These are phyloP conservation scores for Pao palembangensis DNA, from an alignment of 2,113 vertebrate genomes.

Conservation along the genomic window DNA sequence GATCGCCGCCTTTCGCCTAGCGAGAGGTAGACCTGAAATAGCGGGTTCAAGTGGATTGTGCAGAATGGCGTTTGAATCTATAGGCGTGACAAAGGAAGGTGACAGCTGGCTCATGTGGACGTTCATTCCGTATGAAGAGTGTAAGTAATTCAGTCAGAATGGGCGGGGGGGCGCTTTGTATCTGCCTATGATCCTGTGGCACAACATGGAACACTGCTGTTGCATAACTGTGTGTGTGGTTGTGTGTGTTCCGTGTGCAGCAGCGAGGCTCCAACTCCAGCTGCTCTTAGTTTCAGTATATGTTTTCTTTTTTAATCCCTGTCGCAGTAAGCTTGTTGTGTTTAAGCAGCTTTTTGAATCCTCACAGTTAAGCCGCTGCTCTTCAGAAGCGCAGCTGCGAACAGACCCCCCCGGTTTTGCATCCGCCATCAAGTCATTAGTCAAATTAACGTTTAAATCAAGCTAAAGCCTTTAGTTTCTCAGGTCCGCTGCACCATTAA, in stretches of 20 bases:
- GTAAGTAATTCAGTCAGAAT: conserved; percentile 35
- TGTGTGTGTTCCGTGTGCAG: conserved; percentile 31
- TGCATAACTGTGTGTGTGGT: conserved; percentile 52
- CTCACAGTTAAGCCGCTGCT: conserved; percentile 9
- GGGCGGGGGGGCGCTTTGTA: conserved; percentile 40
- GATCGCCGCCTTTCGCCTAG: too few species aligned
- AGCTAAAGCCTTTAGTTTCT: background rate
- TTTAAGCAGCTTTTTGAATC: conserved; percentile 41
- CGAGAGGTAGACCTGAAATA: too few species aligned
- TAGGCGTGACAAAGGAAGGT: too few species aligned
- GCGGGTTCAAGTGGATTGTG: too few species aligned
- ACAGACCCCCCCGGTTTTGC: background rate
- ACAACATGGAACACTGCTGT: conserved; percentile 51
- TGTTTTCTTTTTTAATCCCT: conserved; percentile 37
- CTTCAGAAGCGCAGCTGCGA: conserved; percentile 14
- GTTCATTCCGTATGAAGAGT: background rate
- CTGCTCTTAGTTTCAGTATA: conserved; percentile 40
- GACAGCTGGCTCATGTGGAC: background rate
- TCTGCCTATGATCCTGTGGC: conserved; percentile 57
- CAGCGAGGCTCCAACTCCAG: conserved; percentile 37
- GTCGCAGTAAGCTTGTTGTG: conserved; percentile 32
- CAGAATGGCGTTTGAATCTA: too few species aligned
- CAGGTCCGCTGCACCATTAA: too few species aligned
- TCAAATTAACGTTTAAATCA: background rate
- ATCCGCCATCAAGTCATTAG: too few species aligned